These are phyloP conservation scores for Cliona cf. orientalis DNA, from an alignment of 37 sponge, comb jelly and placozoan species.

Conservation along the genomic window DNA sequence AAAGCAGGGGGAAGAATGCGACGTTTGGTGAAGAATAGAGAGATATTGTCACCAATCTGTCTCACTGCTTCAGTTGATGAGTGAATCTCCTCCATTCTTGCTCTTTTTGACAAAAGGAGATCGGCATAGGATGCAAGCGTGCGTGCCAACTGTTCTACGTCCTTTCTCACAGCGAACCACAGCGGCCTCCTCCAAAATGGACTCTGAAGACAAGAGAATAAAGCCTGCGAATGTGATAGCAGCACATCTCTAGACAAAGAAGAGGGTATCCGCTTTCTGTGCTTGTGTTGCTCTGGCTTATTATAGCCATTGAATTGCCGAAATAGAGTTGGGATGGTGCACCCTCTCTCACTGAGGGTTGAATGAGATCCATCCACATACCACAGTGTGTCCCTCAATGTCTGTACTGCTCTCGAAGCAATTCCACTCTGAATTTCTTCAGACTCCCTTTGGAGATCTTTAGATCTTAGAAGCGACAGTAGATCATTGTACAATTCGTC, in stretches of 20 bases:
- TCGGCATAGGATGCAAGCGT: not conserved
- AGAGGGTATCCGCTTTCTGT: too few species aligned
- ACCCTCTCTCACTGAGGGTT: too few species aligned
- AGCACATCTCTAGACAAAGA: not conserved
- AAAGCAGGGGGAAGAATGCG: not conserved
- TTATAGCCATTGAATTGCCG: too few species aligned
- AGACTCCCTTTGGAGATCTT: too few species aligned
- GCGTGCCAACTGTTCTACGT: not conserved
- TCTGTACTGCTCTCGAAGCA: too few species aligned
- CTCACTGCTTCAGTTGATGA: not conserved
- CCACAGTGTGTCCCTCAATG: too few species aligned
- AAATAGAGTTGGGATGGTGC: too few species aligned
- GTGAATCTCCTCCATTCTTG: not conserved
- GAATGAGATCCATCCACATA: too few species aligned
- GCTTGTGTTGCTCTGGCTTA: too few species aligned
- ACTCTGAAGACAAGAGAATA: not conserved
- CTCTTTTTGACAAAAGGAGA: not conserved
- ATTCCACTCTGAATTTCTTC: too few species aligned
- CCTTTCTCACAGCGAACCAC: not conserved
- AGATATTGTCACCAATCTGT: not conserved
- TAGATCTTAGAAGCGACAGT: too few species aligned
- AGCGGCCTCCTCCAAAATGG: not conserved
- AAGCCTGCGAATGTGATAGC: not conserved
- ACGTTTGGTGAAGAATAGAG: not conserved
- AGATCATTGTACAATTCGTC: too few species aligned